Evolutionary conservation across 2,888 invertebrate genomes (phyloP).

Genomic region (Acanthopleura granulata): DNA sequence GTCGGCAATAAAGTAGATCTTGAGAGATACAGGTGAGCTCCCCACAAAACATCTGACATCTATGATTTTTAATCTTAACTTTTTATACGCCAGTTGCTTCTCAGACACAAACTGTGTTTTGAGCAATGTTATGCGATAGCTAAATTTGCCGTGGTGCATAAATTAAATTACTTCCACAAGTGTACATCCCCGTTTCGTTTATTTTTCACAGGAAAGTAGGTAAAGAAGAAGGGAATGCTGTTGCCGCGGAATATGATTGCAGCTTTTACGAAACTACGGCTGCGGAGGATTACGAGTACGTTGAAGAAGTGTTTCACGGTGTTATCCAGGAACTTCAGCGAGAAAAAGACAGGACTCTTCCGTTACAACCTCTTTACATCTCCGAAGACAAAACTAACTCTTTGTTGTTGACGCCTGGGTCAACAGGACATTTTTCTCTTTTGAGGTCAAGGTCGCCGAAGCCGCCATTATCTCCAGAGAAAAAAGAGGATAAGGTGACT

Average conservation of each 20-base stretch:
- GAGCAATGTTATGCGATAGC: no score
- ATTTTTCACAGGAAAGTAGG: constrained; percentile 54
- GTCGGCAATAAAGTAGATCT: constrained; percentile 71
- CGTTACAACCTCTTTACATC: constrained; percentile 63
- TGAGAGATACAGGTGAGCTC: constrained; percentile 69
- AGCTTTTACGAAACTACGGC: constrained; percentile 68
- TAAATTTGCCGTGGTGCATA: no score
- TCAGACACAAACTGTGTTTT: no score
- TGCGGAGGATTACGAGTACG: constrained; percentile 67
- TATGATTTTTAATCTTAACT: no score
- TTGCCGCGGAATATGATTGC: constrained; percentile 63
- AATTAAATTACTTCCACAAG: no score
- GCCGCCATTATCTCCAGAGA: constrained; percentile 49
- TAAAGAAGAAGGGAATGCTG: constrained; percentile 56
- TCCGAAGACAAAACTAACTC: constrained; percentile 54
- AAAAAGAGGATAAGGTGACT: constrained; percentile 45
- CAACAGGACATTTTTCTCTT: constrained; percentile 8
- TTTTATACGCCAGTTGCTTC: no score
- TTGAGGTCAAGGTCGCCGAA: constrained; percentile 38
- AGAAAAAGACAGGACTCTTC: constrained; percentile 58
- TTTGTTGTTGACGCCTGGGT: constrained; percentile 12
- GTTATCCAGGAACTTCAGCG: constrained; percentile 60
- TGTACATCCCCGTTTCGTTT: background rate
- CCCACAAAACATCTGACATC: background rate
- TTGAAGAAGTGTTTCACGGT: constrained; percentile 65